These are phyloP conservation scores for Heliangelus exortis DNA, from an alignment of 2,797 vertebrate genomes.

Conservation along the genomic window DNA sequence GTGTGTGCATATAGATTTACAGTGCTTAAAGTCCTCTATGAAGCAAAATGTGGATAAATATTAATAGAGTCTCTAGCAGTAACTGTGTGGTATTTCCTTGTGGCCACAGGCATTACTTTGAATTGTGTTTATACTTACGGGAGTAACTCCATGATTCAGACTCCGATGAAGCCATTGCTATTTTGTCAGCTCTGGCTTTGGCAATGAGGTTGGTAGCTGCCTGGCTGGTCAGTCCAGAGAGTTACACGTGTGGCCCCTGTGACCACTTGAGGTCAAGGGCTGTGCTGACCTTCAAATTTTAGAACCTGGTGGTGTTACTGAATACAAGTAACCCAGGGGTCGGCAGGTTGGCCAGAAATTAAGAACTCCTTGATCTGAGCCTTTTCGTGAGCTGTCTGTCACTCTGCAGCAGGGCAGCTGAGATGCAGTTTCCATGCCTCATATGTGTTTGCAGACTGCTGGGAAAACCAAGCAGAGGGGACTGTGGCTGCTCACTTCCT, in stretches of 20 bases:
- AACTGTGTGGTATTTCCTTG: not conserved
- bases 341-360: not conserved
- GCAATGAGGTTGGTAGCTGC: not conserved
- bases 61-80: not conserved
- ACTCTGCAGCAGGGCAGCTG: rapidly evolving
- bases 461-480: not conserved
- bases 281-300: not conserved
- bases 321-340: not conserved
- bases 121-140: rapidly evolving
- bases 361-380: not conserved
- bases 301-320: not conserved
- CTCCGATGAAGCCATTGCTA: not conserved
- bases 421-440: rapidly evolving
- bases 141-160: rapidly evolving
- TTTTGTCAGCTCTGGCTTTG: not conserved
- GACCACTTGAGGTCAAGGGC: not conserved
- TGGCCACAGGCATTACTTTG: rapidly evolving
- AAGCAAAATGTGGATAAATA: not conserved
- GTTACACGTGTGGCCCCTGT: rapidly evolving
- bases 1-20: not conserved
- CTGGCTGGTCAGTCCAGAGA: not conserved
- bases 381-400: too few species aligned
- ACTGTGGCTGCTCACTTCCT: not conserved
- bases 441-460: not conserved
- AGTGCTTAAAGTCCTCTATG: not conserved